Percentiles rank a stretch among this genome's conserved stretches.
Evolutionary conservation across 2,888 invertebrate genomes (phyloP).

Genomic region (Pseudococcus longispinus): DNA sequence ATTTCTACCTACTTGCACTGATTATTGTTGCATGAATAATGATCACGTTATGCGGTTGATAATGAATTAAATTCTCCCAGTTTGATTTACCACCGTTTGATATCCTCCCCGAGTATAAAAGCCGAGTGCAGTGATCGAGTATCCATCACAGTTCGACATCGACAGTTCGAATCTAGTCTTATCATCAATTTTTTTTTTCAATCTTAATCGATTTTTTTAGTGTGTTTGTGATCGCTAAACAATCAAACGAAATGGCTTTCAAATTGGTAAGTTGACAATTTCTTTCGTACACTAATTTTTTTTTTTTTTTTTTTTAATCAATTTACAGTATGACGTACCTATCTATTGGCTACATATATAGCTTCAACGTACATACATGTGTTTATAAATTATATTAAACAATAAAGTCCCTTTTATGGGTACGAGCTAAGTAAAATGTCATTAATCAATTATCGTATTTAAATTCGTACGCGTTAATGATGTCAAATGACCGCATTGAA

Average conservation of each 20-base stretch:
- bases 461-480: slow-evolving; percentile 32
- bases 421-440: background rate
- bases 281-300: background rate
- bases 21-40: slow-evolving; percentile 49
- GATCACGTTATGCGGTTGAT: slow-evolving; percentile 47
- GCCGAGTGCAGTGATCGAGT: background rate
- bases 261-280: slow-evolving; percentile 24
- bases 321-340: background rate
- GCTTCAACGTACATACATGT: background rate
- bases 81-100: background rate
- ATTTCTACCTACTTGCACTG: slow-evolving; percentile 28
- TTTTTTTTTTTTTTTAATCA: background rate
- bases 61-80: slow-evolving; percentile 46
- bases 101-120: slow-evolving; percentile 4
- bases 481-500: slow-evolving; percentile 27
- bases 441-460: slow-evolving; percentile 39
- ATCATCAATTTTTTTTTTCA: background rate
- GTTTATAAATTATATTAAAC: background rate
- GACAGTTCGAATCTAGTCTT: background rate
- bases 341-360: background rate
- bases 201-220: background rate
- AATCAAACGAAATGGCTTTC: background rate
- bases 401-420: background rate
- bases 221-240: background rate
- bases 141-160: background rate